These are phyloP conservation scores for Platycercus adscitus DNA, from an alignment of 2,113 vertebrate species.

Conservation along the genomic window DNA sequence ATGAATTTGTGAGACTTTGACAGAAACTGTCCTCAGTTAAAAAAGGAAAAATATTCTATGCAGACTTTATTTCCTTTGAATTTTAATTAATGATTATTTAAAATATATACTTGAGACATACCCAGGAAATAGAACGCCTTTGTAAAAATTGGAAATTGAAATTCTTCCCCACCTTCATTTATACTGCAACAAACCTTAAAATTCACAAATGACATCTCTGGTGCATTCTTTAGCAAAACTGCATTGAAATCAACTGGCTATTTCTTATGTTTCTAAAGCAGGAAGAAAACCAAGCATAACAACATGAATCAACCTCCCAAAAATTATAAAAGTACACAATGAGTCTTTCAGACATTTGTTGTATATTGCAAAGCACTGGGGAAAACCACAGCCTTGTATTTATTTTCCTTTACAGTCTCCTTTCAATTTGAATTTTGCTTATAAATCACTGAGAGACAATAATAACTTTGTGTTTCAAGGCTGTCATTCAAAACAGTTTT, in stretches of 20 bases:
- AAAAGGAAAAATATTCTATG: not conserved
- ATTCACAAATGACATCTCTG: not conserved
- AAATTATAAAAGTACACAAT: not conserved
- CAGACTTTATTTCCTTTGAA: not conserved
- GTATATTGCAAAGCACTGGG: not conserved
- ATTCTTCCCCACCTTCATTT: not conserved
- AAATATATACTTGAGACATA: not conserved
- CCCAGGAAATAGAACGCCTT: not conserved
- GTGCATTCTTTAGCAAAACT: not conserved
- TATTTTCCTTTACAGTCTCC: not conserved
- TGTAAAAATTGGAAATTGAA: not conserved
- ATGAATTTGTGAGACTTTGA: not conserved
- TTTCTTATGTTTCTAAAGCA: not conserved
- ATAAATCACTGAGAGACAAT: not conserved
- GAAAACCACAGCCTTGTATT: accelerated
- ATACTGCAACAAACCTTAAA: not conserved
- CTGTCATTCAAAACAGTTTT: not conserved
- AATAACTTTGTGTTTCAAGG: not conserved
- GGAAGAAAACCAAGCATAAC: not conserved
- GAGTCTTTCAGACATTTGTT: not conserved
- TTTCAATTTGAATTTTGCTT: not conserved
- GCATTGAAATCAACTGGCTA: not conserved
- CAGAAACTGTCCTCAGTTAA: not conserved
- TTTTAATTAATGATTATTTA: not conserved
- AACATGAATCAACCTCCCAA: not conserved